These are phyloP conservation scores for Buathra laborator DNA, from an alignment of 2,888 invertebrate species.

Conservation along the genomic window DNA sequence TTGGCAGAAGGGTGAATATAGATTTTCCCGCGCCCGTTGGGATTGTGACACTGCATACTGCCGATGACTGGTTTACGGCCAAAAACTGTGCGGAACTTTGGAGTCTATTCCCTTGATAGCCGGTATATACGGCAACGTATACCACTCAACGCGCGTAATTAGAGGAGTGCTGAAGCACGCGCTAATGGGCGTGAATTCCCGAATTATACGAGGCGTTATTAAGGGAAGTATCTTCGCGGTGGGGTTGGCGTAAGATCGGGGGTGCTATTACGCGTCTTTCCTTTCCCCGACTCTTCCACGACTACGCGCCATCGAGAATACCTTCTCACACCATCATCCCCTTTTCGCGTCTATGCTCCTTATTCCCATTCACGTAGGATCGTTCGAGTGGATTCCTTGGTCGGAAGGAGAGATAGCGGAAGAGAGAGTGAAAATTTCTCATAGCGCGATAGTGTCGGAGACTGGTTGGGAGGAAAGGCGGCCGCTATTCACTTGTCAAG, in stretches of 20 bases:
- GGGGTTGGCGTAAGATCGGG: slow-evolving; percentile 34
- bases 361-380: background rate
- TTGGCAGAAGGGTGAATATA: background rate
- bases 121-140: slow-evolving; percentile 10
- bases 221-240: slow-evolving; percentile 36
- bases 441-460: slow-evolving; percentile 1
- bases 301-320: slow-evolving; percentile 20
- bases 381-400: background rate
- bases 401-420: background rate
- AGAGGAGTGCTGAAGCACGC: slow-evolving; percentile 49
- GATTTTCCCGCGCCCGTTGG: background rate
- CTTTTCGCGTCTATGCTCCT: background rate
- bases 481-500: slow-evolving; percentile 9
- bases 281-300: background rate
- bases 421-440: slow-evolving; percentile 6
- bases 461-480: background rate
- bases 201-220: slow-evolving; percentile 53
- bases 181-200: slow-evolving; percentile 53
- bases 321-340: slow-evolving; percentile 2
- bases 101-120: background rate
- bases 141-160: slow-evolving; percentile 44
- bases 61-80: slow-evolving; percentile 29
- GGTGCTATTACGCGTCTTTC: slow-evolving; percentile 24
- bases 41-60: background rate
- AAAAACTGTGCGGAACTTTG: background rate